phyloP scores from a whole-genome alignment of 2,113 vertebrate species.

The Microtus richardsoni region DNA sequence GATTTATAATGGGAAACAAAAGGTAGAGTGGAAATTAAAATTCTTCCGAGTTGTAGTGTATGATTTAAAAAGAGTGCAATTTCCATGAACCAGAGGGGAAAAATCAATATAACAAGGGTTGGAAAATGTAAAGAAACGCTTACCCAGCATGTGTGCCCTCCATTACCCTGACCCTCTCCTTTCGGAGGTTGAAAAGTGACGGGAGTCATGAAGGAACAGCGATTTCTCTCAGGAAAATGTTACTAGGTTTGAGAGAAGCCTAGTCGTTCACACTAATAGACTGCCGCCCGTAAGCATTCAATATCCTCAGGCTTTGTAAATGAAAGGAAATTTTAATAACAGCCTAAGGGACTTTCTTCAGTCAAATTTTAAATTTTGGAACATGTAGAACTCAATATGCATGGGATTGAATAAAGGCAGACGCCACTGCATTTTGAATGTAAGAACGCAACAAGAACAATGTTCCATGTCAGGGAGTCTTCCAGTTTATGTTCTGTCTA shows the following conservation, averaged over 20 bases:
- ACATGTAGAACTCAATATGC: slow-evolving; percentile 66
- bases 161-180: not conserved
- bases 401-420: slow-evolving; percentile 57
- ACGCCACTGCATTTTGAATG: slow-evolving; percentile 45
- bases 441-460: slow-evolving; percentile 26
- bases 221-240: slow-evolving; percentile 70
- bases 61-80: slow-evolving; percentile 79
- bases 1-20: slow-evolving; percentile 70
- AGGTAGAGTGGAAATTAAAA: slow-evolving; percentile 78
- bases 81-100: slow-evolving; percentile 65
- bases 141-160: slow-evolving; percentile 41
- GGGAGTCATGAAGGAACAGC: slow-evolving; percentile 54
- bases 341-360: slow-evolving; percentile 63
- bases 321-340: slow-evolving; percentile 66
- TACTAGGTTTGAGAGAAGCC: slow-evolving; percentile 51
- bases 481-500: slow-evolving; percentile 55
- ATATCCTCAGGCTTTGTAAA: slow-evolving; percentile 63
- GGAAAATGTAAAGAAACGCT: slow-evolving; percentile 69
- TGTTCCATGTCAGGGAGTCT: slow-evolving; percentile 15
- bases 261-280: slow-evolving; percentile 55
- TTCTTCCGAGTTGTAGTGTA: slow-evolving; percentile 69
- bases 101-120: slow-evolving; percentile 73
- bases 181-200: slow-evolving; percentile 43
- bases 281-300: slow-evolving; percentile 49
- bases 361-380: slow-evolving; percentile 66